Conservation (phyloP, 2,888 invertebrate species). For the Calliopum simillimum region DNA sequence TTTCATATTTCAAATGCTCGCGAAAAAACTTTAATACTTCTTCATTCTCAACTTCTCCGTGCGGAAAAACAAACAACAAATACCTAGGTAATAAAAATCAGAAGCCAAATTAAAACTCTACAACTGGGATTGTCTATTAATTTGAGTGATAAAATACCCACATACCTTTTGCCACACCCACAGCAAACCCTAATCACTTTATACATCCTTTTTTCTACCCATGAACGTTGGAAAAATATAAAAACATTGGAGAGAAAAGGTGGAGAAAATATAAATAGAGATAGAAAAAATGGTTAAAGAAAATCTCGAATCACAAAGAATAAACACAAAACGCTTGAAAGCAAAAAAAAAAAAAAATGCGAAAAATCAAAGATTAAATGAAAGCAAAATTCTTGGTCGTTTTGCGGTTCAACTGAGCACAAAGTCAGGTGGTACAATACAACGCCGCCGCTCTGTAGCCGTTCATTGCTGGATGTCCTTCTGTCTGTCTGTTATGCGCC, state of each 20-base stretch:
- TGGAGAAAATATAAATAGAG: constrained; percentile 26
- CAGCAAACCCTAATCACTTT: constrained; percentile 27
- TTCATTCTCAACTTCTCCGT: no score
- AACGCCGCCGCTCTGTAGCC: neutral
- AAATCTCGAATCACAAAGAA: constrained; percentile 21
- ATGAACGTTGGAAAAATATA: constrained; percentile 20
- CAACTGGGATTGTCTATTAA: constrained; percentile 45
- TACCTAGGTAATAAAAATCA: constrained; percentile 41
- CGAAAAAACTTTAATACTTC: no score
- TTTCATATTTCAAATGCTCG: no score
- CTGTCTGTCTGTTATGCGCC: neutral
- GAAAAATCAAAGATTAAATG: constrained; percentile 49
- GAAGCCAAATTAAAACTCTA: constrained; percentile 44
- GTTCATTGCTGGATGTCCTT: neutral
- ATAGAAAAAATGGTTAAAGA: constrained; percentile 16
- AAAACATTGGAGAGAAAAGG: constrained; percentile 24
- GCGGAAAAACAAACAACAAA: neutral
- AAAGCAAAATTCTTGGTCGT: constrained; percentile 54
- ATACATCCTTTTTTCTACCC: constrained; percentile 7
- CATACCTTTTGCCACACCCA: neutral
- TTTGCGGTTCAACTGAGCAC: constrained; percentile 64
- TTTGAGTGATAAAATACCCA: constrained; percentile 38
- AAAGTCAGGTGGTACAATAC: constrained; percentile 40
- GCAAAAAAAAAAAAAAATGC: constrained; percentile 40
- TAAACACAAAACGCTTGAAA: constrained; percentile 6